A percentile compares a stretch with the other conserved stretches of the same genome.
Conservation (phyloP, 2,797 vertebrate species). For the Enteromius mattozi region DNA sequence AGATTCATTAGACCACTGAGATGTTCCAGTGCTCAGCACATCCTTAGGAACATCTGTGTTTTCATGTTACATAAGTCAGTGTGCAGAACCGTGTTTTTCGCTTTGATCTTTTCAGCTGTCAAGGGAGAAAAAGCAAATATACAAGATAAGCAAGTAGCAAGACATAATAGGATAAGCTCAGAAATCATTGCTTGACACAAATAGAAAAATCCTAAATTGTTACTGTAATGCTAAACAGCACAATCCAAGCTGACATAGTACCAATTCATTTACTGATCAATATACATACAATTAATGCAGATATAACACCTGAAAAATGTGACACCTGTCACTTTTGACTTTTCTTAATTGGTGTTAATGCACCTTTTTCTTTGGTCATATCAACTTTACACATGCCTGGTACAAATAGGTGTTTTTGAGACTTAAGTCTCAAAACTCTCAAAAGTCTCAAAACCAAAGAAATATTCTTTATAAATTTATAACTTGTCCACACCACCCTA, state of each 20-base stretch:
- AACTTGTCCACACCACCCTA: too few relatives aligned
- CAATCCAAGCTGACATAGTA: background rate
- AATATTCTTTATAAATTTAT: too few relatives aligned
- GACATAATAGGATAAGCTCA: conserved; percentile 13
- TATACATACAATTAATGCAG: background rate
- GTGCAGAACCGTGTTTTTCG: conserved; percentile 31
- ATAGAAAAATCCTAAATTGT: background rate
- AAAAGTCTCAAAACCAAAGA: too few relatives aligned
- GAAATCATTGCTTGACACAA: conserved; percentile 18
- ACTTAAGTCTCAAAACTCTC: too few relatives aligned
- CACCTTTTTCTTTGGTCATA: background rate
- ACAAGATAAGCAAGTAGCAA: conserved; percentile 30
- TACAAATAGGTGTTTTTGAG: background rate
- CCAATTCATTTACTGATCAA: background rate
- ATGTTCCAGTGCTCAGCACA: conserved; percentile 49
- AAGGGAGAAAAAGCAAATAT: conserved; percentile 38
- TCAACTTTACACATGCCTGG: background rate
- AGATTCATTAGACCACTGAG: conserved; percentile 53
- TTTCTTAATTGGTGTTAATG: background rate
- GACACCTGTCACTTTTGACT: too few relatives aligned
- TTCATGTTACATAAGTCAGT: conserved; percentile 56
- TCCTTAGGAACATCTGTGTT: conserved; percentile 54
- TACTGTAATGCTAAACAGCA: background rate
- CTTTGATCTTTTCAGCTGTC: conserved; percentile 49
- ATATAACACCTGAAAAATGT: background rate